Evolutionary conservation across 2,113 vertebrate species (phyloP).

Genomic region (Gymnobelideus leadbeateri): DNA sequence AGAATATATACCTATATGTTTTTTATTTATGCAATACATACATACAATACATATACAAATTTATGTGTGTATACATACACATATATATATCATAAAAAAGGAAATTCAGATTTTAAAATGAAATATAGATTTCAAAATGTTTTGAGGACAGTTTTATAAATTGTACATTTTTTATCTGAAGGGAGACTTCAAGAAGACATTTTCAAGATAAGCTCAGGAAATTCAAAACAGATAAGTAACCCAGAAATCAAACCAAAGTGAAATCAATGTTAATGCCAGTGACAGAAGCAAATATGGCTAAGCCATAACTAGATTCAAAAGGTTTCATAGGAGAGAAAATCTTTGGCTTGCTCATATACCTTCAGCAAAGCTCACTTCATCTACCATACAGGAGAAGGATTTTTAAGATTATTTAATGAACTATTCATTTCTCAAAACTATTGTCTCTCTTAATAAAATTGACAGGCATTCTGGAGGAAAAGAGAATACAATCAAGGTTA

Average conservation of each 20-base stretch:
- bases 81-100: no score
- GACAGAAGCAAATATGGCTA: not conserved
- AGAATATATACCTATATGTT: no score
- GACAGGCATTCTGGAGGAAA: constrained; percentile 30
- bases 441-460: constrained; percentile 17
- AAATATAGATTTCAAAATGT: not conserved
- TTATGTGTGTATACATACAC: not conserved
- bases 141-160: not conserved
- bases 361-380: not conserved
- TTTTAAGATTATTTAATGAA: constrained; percentile 33
- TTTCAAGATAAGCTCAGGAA: not conserved
- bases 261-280: not conserved
- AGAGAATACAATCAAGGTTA: not conserved
- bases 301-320: not conserved
- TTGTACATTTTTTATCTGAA: not conserved
- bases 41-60: no score
- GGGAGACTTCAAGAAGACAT: not conserved
- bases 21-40: no score
- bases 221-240: not conserved
- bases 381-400: not conserved
- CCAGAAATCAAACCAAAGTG: not conserved
- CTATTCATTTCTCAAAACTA: constrained; percentile 40
- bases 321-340: not conserved
- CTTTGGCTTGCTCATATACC: constrained; percentile 1
- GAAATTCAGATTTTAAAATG: not conserved